Base-by-base conservation (phyloP, 1,140 invertebrate species). In the Neuroterus valhalla region DNA sequence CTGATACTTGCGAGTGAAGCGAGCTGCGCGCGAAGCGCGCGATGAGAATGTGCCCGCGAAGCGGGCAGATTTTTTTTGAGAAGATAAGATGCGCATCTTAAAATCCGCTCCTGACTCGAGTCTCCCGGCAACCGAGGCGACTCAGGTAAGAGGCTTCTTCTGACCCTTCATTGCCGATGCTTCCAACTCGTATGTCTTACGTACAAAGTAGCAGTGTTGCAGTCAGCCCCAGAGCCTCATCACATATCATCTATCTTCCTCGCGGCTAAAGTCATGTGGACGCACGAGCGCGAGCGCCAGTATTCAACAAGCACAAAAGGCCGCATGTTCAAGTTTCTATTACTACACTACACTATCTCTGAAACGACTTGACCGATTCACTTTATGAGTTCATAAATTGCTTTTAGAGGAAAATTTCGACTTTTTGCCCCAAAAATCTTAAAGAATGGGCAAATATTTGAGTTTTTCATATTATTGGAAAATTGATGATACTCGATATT, bases 181-280 rank as follows among this genome's bases (percentile, higher is more conserved):
- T 71, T 66, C 46, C 75, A 43, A 55, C 68, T 80, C 72, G 48
- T 72, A 71, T 66, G 62, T 80, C 70, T 77, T 46, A 73, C 71
- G 73, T 79, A 83, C 81, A 83, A 82, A 80, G 81, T 82, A 78
- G 74, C 72, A 67, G 66, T 73, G 66, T 76, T 77, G 46, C 55
- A 75, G 26, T 55, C 71, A 50, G 68, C 71, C 15, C 38, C 62
- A 72, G 70, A 50, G 68, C 71, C 15, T 43, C 62, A 72, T 74
- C 55, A 62, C 74, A 50, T 68, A 74, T 67, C 76, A 80, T 82
- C 75, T 45, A 76, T 82, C 80, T 82, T 82, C 31, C 78, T 70
- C 45, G 78, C 52, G 55, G 80, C 52, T 31, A 21, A 44, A 68
- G 23, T 23, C 70, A 70, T 62, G n/a, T 38, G 14, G 31, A 43